A percentile compares a stretch with the other conserved stretches of the same genome.
phyloP scores from a whole-genome alignment of 2,888 invertebrate species.

The Pachliopta kotzebuea region DNA sequence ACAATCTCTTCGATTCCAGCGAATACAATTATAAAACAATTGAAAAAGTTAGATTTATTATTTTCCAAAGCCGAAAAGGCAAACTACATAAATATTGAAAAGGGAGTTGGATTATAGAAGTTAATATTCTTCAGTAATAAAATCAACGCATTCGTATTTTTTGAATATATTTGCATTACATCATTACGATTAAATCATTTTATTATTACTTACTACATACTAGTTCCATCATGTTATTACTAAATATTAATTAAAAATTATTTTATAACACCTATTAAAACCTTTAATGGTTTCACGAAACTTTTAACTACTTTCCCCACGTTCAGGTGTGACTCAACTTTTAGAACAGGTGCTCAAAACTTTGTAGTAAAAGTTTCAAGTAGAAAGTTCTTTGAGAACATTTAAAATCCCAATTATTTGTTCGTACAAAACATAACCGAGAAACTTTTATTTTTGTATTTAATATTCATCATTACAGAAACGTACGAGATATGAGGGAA shows the following conservation, averaged over 20 bases:
- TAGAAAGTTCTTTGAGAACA: neutral
- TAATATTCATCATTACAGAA: neutral
- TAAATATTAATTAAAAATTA: no score
- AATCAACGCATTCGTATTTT: neutral
- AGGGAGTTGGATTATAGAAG: neutral
- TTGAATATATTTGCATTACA: neutral
- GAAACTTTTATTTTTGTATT: neutral
- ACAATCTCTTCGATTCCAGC: neutral
- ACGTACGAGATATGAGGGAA: no score
- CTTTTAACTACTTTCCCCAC: neutral
- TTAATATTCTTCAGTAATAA: neutral
- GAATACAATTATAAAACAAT: slow-evolving; percentile 1
- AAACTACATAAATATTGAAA: neutral
- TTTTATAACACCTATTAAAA: neutral
- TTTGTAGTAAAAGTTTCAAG: neutral
- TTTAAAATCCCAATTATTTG: neutral
- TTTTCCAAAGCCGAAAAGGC: neutral
- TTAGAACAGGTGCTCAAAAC: neutral
- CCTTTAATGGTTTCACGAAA: neutral
- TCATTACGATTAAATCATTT: neutral
- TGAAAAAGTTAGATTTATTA: neutral
- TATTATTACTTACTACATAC: neutral
- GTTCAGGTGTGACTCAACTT: neutral
- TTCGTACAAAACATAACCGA: neutral
- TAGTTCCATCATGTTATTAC: neutral